Percentiles rank a stretch among this genome's conserved stretches.
These are phyloP conservation scores for Andrena marginata DNA, from an alignment of 2,888 invertebrate genomes.

Conservation along the genomic window DNA sequence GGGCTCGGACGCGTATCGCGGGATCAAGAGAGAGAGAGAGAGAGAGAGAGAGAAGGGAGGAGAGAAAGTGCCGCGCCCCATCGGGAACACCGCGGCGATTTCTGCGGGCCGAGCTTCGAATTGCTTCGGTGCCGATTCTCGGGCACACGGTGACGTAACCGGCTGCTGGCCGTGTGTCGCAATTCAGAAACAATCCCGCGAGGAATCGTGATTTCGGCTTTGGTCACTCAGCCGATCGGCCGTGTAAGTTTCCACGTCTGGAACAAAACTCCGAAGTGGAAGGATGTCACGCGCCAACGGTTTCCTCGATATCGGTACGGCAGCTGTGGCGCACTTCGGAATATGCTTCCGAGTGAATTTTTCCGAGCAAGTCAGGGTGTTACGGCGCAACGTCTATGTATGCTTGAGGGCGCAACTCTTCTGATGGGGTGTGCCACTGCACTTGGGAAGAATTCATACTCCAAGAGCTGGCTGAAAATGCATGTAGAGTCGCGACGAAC, in stretches of 20 bases:
- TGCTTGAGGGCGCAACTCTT: too few relatives aligned
- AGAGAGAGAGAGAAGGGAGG: conserved; percentile 12
- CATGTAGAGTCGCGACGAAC: too few relatives aligned
- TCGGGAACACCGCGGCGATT: conserved; percentile 45
- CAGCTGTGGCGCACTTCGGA: neutral
- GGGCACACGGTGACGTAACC: conserved; percentile 52
- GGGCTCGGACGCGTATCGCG: conserved; percentile 25
- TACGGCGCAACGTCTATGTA: too few relatives aligned
- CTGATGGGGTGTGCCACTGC: too few relatives aligned
- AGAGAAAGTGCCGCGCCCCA: conserved; percentile 71
- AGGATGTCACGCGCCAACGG: neutral
- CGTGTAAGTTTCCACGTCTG: neutral
- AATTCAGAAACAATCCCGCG: conserved; percentile 39
- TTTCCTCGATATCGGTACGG: neutral
- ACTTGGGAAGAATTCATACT: too few relatives aligned
- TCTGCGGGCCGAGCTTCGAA: conserved; percentile 54
- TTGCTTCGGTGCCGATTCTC: conserved; percentile 47
- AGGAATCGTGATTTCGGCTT: conserved; percentile 32
- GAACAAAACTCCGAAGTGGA: neutral
- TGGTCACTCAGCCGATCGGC: conserved; percentile 10
- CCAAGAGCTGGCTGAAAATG: too few relatives aligned
- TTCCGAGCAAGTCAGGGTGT: too few relatives aligned
- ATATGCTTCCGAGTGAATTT: too few relatives aligned
- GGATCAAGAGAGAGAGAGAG: conserved; percentile 21
- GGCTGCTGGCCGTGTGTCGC: conserved; percentile 32